Percentiles rank a stretch among this genome's conserved stretches.
phyloP scores from a whole-genome alignment of 2,888 invertebrate genomes.

The Polyommatus iphigenia region DNA sequence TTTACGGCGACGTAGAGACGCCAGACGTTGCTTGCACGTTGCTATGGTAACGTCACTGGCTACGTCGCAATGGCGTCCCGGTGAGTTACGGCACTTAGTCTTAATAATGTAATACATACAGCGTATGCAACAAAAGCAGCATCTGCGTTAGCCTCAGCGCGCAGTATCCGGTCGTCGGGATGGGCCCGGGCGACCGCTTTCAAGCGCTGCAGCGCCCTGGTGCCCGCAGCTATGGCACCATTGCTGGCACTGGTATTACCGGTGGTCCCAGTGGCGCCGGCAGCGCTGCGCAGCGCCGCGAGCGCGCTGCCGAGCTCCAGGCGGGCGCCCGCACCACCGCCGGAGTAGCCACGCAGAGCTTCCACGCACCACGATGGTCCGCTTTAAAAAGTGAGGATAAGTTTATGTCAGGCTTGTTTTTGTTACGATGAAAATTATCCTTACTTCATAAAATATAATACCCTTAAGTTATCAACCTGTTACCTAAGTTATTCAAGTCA shows the following conservation, averaged over 20 bases:
- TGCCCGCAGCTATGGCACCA: slow-evolving; percentile 47
- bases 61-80: too few relatives aligned
- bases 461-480: too few relatives aligned
- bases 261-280: slow-evolving; percentile 67
- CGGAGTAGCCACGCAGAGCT: slow-evolving; percentile 92
- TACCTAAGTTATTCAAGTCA: too few relatives aligned
- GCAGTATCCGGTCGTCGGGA: slow-evolving; percentile 63
- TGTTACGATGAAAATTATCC: slow-evolving; percentile 29
- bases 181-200: slow-evolving; percentile 70
- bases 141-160: slow-evolving; percentile 72
- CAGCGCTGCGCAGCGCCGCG: slow-evolving; percentile 88
- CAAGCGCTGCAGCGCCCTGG: slow-evolving; percentile 60
- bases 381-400: slow-evolving; percentile 49
- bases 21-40: too few relatives aligned
- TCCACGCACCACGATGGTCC: slow-evolving; percentile 92
- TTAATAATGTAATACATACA: slow-evolving; percentile 45
- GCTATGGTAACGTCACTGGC: too few relatives aligned
- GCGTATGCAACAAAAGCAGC: slow-evolving; percentile 74
- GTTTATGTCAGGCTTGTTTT: too few relatives aligned
- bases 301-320: slow-evolving; percentile 95
- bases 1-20: too few relatives aligned
- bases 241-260: slow-evolving; percentile 39
- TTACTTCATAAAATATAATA: background rate
- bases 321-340: slow-evolving; percentile 86
- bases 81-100: too few relatives aligned